Percentiles rank a stretch among this genome's conserved stretches.
Conservation (phyloP, 2,888 invertebrate genomes). For the Campopleginae sp. region DNA sequence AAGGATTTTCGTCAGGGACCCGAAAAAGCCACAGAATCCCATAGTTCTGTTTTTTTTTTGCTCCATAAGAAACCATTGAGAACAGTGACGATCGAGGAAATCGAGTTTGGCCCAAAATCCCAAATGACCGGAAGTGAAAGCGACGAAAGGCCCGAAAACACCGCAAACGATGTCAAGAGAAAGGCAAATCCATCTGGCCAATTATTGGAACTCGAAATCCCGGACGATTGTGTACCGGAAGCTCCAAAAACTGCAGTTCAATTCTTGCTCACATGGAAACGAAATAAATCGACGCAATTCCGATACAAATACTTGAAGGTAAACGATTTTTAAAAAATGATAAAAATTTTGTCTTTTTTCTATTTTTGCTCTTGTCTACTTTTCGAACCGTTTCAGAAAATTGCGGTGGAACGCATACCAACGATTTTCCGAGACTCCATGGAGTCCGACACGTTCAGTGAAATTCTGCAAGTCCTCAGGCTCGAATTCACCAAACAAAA, state of each 20-base stretch:
- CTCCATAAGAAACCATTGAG: slow-evolving; percentile 86
- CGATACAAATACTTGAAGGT: slow-evolving; percentile 88
- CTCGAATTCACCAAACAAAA: slow-evolving; percentile 84
- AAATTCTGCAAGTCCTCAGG: slow-evolving; percentile 85
- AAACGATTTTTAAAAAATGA: not conserved
- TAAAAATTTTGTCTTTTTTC: not conserved
- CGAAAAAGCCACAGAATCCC: not conserved
- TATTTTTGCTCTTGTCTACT: not conserved
- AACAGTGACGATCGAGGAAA: slow-evolving; percentile 85
- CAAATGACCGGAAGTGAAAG: slow-evolving; percentile 50
- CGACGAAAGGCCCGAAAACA: slow-evolving; percentile 51
- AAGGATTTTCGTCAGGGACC: not conserved
- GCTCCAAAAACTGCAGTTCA: slow-evolving; percentile 88
- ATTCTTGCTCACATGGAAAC: slow-evolving; percentile 88
- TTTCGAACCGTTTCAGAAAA: slow-evolving; percentile 84
- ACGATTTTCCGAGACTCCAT: slow-evolving; percentile 89
- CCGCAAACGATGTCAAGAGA: slow-evolving; percentile 34
- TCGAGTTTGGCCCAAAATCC: slow-evolving; percentile 79
- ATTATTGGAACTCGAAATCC: slow-evolving; percentile 20
- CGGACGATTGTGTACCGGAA: slow-evolving; percentile 75
- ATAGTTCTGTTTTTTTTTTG: slow-evolving; percentile 49
- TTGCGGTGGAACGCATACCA: slow-evolving; percentile 86
- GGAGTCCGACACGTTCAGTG: slow-evolving; percentile 88
- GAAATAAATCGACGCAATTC: slow-evolving; percentile 84
- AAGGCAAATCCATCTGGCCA: slow-evolving; percentile 44